A percentile compares a stretch with the other conserved stretches of the same genome.
Conservation (phyloP, 2,888 invertebrate species). For the Hymenopus coronatus region DNA sequence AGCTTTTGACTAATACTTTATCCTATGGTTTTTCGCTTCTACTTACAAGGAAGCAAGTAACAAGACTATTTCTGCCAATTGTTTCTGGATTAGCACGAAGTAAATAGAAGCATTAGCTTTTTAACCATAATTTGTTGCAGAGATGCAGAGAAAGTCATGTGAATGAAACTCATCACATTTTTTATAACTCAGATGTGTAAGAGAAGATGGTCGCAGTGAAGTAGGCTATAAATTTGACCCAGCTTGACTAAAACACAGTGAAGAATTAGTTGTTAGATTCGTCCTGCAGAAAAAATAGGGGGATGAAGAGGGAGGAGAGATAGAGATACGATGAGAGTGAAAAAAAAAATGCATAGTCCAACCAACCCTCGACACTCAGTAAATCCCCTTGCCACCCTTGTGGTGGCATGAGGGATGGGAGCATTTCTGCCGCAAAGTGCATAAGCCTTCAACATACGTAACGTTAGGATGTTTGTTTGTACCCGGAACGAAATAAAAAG, state of each 20-base stretch:
- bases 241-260: background rate
- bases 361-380: background rate
- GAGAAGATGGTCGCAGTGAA: background rate
- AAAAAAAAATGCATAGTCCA: background rate
- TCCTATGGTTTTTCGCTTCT: too few relatives aligned
- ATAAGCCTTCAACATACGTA: background rate
- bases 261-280: background rate
- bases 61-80: too few relatives aligned
- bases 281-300: background rate
- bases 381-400: background rate
- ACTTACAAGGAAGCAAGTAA: too few relatives aligned
- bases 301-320: background rate
- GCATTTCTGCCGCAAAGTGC: background rate
- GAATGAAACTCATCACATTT: too few relatives aligned
- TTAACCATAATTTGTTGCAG: too few relatives aligned
- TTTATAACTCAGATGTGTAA: too few relatives aligned
- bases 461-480: background rate
- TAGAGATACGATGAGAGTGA: background rate
- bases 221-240: background rate
- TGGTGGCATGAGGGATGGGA: background rate
- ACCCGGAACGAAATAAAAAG: background rate
- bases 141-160: too few relatives aligned
- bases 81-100: too few relatives aligned
- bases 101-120: too few relatives aligned
- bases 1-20: too few relatives aligned